Evolutionary conservation across 2,888 invertebrate species (phyloP), one percentile per base, ranked within the genome.

Genomic region (Linhomoeus sp.): DNA sequence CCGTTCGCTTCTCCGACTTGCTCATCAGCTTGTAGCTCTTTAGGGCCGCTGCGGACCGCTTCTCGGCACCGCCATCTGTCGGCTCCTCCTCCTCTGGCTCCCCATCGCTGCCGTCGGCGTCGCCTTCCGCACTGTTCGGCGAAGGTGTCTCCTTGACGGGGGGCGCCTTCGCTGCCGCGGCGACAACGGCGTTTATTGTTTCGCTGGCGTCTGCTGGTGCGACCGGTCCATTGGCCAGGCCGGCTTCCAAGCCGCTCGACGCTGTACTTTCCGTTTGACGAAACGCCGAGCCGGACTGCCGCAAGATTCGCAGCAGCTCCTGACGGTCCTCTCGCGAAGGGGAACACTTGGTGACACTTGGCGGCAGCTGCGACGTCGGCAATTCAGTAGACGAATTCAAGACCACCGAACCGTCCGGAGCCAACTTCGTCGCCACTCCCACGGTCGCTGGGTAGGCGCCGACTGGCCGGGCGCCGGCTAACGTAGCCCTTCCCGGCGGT

Each of bases 1-100:
- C 70, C 15, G 71, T 72, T 24, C 66, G 56, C 47, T 66, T 66
- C 52, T 42, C 29, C 15, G 42, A 3, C 29, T 41, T 41, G 20
- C 19, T 35, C 35, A 17, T 14, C 35, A 17, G 35, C 17, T 17
- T 35, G 9, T n/a, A n/a, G n/a, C n/a, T n/a, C n/a, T n/a, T n/a
- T n/a, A n/a, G n/a, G n/a, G n/a, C n/a, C n/a, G n/a, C n/a, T n/a
- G 35, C 35, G 9, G 35, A 14, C 35, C 12, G 35, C 17, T 35
- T 17, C 9, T 35, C 35, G 35, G 9, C 35, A 9, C 9, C 17
- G 35, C 35, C 35, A 14, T 35, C 35, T n/a, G n/a, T n/a, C n/a
- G n/a, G n/a, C n/a, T n/a, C n/a, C n/a, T n/a, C n/a, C n/a, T n/a
- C n/a, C n/a, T n/a, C n/a, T n/a, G n/a, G n/a, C n/a, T n/a, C n/a